Percentiles rank a stretch among this genome's conserved stretches.
Conservation (phyloP, 2,888 invertebrate species). For the Euplexia lucipara region DNA sequence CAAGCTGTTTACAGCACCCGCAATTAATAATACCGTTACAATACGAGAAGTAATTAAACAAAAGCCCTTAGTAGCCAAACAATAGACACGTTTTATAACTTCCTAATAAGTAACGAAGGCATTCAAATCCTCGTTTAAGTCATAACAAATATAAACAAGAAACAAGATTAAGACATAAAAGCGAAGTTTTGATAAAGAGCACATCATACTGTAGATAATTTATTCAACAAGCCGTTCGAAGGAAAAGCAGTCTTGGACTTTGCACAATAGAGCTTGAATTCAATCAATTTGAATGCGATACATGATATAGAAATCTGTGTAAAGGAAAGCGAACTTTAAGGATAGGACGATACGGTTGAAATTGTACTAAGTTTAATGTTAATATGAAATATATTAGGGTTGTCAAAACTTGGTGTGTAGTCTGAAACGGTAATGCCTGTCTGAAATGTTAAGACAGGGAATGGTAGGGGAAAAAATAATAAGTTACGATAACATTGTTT, state of each 20-base stretch:
- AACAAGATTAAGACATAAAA: constrained; percentile 56
- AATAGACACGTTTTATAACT: constrained; percentile 32
- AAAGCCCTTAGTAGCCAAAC: constrained; percentile 22
- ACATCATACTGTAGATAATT: constrained; percentile 29
- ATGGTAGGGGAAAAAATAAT: not conserved
- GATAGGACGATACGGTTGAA: not conserved
- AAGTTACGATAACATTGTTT: constrained; percentile 10
- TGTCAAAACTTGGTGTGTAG: constrained; percentile 43
- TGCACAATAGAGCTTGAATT: constrained; percentile 18
- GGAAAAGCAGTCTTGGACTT: constrained; percentile 15
- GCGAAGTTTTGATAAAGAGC: constrained; percentile 48
- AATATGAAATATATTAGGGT: constrained; percentile 17
- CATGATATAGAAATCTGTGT: not conserved
- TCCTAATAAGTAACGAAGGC: constrained; percentile 36
- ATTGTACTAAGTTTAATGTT: constrained; percentile 11
- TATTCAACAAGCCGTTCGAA: constrained; percentile 12
- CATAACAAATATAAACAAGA: constrained; percentile 44
- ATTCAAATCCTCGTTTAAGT: constrained; percentile 43
- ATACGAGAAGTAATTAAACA: constrained; percentile 12
- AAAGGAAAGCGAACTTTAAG: constrained; percentile 3
- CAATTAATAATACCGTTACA: constrained; percentile 14
- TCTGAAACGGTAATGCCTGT: constrained; percentile 42
- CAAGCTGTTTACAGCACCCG: not conserved
- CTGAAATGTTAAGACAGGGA: constrained; percentile 38
- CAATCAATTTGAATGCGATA: not conserved